Conservation (phyloP, 2,113 vertebrate species). For the Baryphthengus martii region DNA sequence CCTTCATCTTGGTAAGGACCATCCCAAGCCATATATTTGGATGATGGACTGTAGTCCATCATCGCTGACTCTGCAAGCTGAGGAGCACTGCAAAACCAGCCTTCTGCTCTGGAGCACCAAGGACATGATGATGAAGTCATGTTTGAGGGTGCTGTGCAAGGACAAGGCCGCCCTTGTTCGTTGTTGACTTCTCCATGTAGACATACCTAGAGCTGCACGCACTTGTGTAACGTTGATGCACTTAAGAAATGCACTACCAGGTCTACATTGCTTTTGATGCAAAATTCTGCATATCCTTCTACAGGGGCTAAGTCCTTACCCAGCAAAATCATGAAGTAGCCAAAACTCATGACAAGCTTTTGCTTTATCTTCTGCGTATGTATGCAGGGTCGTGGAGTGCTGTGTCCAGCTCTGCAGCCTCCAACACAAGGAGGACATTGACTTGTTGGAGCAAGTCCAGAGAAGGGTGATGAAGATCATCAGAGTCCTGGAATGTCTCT, state of each 20-base stretch:
- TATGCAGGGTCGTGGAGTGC: neutral
- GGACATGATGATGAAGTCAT: neutral
- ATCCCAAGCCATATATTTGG: neutral
- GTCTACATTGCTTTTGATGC: neutral
- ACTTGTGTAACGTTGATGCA: no score
- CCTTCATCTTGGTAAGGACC: neutral
- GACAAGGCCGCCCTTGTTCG: neutral
- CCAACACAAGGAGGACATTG: neutral
- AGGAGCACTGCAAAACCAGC: neutral
- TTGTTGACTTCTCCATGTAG: neutral
- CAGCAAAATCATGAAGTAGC: neutral
- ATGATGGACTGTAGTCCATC: neutral
- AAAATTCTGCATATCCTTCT: neutral
- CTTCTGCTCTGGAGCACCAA: neutral
- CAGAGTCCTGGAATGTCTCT: neutral
- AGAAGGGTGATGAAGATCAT: neutral
- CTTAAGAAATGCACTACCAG: neutral
- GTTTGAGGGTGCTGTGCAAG: neutral
- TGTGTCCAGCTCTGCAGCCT: neutral
- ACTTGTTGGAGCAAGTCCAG: neutral
- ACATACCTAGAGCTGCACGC: neutral
- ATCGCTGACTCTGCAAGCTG: neutral
- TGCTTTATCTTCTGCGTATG: neutral
- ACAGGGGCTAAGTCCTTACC: neutral
- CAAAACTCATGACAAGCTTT: neutral